Conservation (phyloP, 2,888 invertebrate genomes). For the Steromphala cineraria region DNA sequence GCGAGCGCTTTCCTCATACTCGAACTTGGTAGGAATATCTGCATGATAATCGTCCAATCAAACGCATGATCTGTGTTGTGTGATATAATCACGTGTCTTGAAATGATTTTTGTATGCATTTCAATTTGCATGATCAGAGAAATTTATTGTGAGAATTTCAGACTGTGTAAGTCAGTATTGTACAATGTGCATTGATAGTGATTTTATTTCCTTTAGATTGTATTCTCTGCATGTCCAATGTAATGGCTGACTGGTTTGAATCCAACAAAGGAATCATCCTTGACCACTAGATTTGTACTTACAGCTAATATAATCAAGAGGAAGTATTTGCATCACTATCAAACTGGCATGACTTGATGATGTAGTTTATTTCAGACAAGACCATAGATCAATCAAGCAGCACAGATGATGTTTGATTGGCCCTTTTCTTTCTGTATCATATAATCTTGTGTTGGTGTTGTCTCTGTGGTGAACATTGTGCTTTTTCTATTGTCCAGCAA, state of each 20-base stretch:
- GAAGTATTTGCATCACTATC: no score
- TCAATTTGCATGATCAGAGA: no score
- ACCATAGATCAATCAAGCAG: no score
- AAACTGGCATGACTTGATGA: no score
- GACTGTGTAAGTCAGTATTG: no score
- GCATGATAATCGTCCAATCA: neutral
- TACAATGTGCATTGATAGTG: neutral
- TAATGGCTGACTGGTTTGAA: neutral
- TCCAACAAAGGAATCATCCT: neutral
- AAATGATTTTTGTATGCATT: neutral
- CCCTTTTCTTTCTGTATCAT: neutral
- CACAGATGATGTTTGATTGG: no score
- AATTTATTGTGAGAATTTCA: no score
- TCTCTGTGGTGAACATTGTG: neutral
- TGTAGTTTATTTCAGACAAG: no score
- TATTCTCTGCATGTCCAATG: neutral
- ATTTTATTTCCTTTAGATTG: neutral
- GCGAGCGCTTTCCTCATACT: slow-evolving; percentile 44
- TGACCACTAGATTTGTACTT: neutral
- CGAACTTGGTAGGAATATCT: slow-evolving; percentile 53
- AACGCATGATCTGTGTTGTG: neutral
- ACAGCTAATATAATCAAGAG: neutral
- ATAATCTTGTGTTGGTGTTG: neutral
- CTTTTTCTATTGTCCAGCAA: slow-evolving; percentile 77
- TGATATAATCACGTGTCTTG: neutral